Evolutionary conservation across 2,113 vertebrate species (phyloP), one percentile per base, ranked within the genome.

Genomic region (Entosphenus tridentatus): DNA sequence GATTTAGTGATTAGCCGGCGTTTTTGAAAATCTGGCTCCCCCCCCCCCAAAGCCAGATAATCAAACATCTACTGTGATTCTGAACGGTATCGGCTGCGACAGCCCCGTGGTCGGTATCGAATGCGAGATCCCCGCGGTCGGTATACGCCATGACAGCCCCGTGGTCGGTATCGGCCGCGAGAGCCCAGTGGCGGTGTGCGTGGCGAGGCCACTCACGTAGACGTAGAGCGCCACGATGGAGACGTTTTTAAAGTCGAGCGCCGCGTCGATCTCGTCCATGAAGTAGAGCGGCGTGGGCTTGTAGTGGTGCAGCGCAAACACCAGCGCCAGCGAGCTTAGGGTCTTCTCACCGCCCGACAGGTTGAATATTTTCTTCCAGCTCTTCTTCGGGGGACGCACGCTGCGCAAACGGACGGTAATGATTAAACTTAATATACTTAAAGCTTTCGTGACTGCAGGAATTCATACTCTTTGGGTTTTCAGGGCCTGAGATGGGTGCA

Each of bases 321-420:
- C 89, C 70, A 98, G 78, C 3, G 93, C 93, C 78, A 98, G 72
- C 0, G 93, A 98, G 76, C 93, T 97, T 3, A 98, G 81, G 1
- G 93, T 98, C 80, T 97, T 98, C 73, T 98, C 93, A 62, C 93
- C 93, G 72, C 93, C 93, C 0, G 93, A 97, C 68, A 98, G 81
- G 73, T 98, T 98, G 67, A 93, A 97, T 72, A 98, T 96, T 76
- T 97, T 96, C 77, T 96, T 98, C 95, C 91, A 98, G 69, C 91
- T 97, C 74, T 98, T 98, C 82, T 95, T 98, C 1, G 92, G 93
- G 70, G 93, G 93, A 14, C 92, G 82, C 58, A 98, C 93, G 62
- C 92, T 98, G 74, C 12, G 78, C 75, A 7, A 74, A 70, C 17
- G 55, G 10, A 6, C 17, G 12, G 13, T 7, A 10, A 57, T 13